Base-by-base conservation (phyloP, 2,113 vertebrate species). In the Sinocyclocheilus rhinocerous region DNA sequence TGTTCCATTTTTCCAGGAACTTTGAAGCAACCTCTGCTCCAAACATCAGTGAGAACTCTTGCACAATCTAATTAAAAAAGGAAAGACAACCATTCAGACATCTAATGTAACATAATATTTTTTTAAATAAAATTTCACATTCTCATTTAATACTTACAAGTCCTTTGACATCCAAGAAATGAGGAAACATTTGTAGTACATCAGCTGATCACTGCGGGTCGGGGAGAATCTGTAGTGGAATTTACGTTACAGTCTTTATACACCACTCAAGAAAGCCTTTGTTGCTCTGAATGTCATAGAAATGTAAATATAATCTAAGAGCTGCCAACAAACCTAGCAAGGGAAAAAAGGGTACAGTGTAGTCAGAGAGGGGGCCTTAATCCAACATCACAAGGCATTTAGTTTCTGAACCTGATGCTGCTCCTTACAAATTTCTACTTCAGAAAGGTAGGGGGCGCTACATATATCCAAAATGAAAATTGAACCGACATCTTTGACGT, bases 11-110 rank as follows among this genome's bases (percentile, higher is more conserved):
- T 80, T 85, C n/a, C 76, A 85, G 45, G 4, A 85, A 80, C 26
- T 45, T 80, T n/a, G 81, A 78, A 22, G 81, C 33, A 52, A 65
- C 26, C 81, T 87, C 81, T 78, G 20, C 33, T 79, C 81, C 76
- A 79, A 87, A 87, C 81, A 84, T 78, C 65, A 87, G 2, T 22
- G n/a, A 39, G 48, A 87, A 77, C 29, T 87, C 86, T 57, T 87
- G 81, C 39, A 55, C 57, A 77, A 87, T 87, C 72, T 87, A 84
- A 84, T 39, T 57, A 42, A 87, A 83, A 87, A 83, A 63, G 13
- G 7, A 59, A 39, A 22, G 8, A 59, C 57, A 59, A n/a, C 57
- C 6, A 0, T n/a, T 22, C 0, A 59, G 7, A 59, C 59, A 61
- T 59, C 0, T 61, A 61, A 22, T 61, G 57, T 61, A n/a, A 61